Percentiles rank a stretch among this genome's conserved stretches.
These are phyloP conservation scores for Zenarchopterus dispar DNA, from an alignment of 2,797 vertebrate genomes.

Conservation along the genomic window DNA sequence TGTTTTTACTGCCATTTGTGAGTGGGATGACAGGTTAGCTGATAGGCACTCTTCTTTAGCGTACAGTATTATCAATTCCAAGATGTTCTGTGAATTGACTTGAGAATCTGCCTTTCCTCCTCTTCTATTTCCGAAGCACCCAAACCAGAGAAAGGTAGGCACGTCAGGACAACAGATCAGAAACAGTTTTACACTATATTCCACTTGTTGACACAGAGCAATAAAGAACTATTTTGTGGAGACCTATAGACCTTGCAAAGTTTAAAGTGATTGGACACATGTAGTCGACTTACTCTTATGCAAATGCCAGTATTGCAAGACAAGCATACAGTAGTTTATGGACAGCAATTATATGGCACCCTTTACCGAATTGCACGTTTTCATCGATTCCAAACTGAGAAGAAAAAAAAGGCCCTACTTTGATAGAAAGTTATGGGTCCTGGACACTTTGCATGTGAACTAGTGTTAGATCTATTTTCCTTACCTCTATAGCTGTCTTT, in stretches of 20 bases:
- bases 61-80: conserved; percentile 50
- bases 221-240: conserved; percentile 85
- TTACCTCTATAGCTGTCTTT: conserved; percentile 83
- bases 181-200: conserved; percentile 78
- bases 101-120: conserved; percentile 79
- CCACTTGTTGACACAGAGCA: conserved; percentile 85
- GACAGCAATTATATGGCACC: conserved; percentile 96
- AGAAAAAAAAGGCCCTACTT: conserved; percentile 86
- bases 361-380: conserved; percentile 99
- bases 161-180: conserved; percentile 77
- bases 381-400: conserved; percentile 93
- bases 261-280: conserved; percentile 84
- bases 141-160: conserved; percentile 76
- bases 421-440: conserved; percentile 90
- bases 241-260: conserved; percentile 84
- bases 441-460: conserved; percentile 99
- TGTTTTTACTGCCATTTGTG: conserved; percentile 77
- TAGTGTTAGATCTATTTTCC: conserved; percentile 96
- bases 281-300: conserved; percentile 87
- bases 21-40: conserved; percentile 73
- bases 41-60: conserved; percentile 58
- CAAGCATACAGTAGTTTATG: conserved; percentile 87
- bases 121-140: conserved; percentile 75
- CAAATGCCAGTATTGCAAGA: conserved; percentile 89
- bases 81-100: conserved; percentile 70